phyloP scores from a whole-genome alignment of 2,113 vertebrate species.

The Rynchops niger region DNA sequence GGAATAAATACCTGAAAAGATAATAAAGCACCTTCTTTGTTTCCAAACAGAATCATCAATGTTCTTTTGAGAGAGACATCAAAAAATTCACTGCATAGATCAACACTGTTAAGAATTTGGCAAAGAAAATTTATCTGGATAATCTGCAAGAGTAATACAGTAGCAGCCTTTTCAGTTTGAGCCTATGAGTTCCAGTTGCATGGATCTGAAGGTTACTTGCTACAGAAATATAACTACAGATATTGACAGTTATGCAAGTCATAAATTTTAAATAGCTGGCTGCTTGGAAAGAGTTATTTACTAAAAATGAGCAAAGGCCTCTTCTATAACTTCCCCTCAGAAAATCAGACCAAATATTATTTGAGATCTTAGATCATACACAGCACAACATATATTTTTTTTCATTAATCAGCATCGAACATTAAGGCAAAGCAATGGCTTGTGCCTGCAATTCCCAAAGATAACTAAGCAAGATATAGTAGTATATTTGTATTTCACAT shows the following conservation, averaged over 20 bases:
- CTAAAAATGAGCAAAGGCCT: background rate
- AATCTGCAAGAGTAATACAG: background rate
- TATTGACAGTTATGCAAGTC: background rate
- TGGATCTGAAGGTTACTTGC: background rate
- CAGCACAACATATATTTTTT: background rate
- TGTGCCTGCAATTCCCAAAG: background rate
- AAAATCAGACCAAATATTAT: background rate
- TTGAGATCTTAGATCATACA: background rate
- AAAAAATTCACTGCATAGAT: background rate
- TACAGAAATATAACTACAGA: background rate
- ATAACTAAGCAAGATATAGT: background rate
- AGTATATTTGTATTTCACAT: background rate
- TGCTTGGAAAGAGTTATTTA: background rate
- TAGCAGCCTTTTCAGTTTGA: background rate
- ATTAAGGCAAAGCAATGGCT: background rate
- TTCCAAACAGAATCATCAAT: background rate
- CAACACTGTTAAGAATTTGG: background rate
- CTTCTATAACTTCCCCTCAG: background rate
- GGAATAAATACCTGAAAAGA: background rate
- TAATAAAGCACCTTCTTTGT: background rate
- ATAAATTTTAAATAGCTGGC: background rate
- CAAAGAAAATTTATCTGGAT: background rate
- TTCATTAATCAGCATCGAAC: background rate
- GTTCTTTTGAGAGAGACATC: background rate
- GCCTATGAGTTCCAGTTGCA: background rate